Evolutionary conservation across 1,140 invertebrate species (phyloP).

Genomic region (Hycleus cichorii): DNA sequence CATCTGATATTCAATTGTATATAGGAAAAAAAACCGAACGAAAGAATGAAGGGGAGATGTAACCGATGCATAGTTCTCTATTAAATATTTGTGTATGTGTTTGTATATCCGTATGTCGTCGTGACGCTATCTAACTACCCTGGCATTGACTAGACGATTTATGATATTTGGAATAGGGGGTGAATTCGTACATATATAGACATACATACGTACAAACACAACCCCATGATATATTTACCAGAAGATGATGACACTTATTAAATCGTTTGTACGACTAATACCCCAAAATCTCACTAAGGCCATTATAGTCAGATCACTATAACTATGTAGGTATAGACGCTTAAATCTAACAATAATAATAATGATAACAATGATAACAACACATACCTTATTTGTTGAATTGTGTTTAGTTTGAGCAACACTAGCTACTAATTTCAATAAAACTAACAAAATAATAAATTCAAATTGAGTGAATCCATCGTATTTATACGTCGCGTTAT

Average conservation of each 20-base stretch:
- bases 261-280: conserved; percentile 35
- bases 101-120: too few species aligned
- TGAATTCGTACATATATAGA: too few species aligned
- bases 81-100: too few species aligned
- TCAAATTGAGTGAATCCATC: too few species aligned
- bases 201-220: too few species aligned
- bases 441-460: conserved; percentile 1
- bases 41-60: conserved; percentile 1
- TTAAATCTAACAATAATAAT: not conserved
- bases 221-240: conserved; percentile 34
- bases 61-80: not conserved
- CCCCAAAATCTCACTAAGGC: not conserved
- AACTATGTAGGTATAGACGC: not conserved
- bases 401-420: not conserved
- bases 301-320: not conserved
- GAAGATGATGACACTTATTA: conserved; percentile 32
- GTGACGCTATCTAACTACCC: not conserved
- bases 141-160: conserved; percentile 38
- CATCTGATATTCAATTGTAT: conserved; percentile 38
- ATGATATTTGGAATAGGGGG: conserved; percentile 33
- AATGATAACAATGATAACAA: not conserved
- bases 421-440: not conserved
- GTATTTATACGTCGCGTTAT: too few species aligned
- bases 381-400: not conserved
- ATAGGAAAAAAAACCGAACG: not conserved